phyloP scores from a whole-genome alignment of 1,140 invertebrate genomes.

The Zaprionus gabonicus region DNA sequence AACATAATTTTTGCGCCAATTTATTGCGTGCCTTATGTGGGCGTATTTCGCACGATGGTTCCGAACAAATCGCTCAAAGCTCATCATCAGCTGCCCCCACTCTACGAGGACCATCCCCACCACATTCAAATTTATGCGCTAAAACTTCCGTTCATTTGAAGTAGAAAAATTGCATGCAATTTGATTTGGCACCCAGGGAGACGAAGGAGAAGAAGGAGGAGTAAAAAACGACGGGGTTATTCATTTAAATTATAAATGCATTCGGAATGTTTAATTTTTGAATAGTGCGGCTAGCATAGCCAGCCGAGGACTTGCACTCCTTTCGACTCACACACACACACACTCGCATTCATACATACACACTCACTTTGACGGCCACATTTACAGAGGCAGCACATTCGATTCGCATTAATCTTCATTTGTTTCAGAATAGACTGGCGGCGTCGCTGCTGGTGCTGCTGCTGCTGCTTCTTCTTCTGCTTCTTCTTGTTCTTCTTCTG shows the following conservation, averaged over 20 bases:
- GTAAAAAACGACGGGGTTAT: constrained; percentile 69
- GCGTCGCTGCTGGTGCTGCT: constrained; percentile 39
- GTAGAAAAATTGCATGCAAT: constrained; percentile 59
- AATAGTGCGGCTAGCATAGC: constrained; percentile 60
- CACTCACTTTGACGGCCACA: constrained; percentile 45
- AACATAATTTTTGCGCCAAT: constrained; percentile 78
- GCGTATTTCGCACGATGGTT: background rate
- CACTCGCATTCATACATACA: constrained; percentile 8
- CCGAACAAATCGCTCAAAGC: constrained; percentile 25
- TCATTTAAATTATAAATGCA: constrained; percentile 83
- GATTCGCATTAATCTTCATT: constrained; percentile 83
- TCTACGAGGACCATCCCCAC: constrained; percentile 42
- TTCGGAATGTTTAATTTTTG: constrained; percentile 83
- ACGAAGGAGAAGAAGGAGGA: background rate
- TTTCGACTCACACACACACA: constrained; percentile 36
- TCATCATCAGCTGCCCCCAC: constrained; percentile 60
- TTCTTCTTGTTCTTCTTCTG: constrained; percentile 4
- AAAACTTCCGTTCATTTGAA: constrained; percentile 76
- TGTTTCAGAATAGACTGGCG: constrained; percentile 80
- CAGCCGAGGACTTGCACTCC: constrained; percentile 46
- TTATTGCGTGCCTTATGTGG: constrained; percentile 66
- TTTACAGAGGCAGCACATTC: constrained; percentile 79
- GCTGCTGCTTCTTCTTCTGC: constrained; percentile 18
- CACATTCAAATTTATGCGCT: constrained; percentile 77
- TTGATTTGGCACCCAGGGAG: constrained; percentile 27